A percentile compares a stretch with the other conserved stretches of the same genome.
These are phyloP conservation scores for Neodiprion virginianus DNA, from an alignment of 1,140 invertebrate genomes.

Conservation along the genomic window DNA sequence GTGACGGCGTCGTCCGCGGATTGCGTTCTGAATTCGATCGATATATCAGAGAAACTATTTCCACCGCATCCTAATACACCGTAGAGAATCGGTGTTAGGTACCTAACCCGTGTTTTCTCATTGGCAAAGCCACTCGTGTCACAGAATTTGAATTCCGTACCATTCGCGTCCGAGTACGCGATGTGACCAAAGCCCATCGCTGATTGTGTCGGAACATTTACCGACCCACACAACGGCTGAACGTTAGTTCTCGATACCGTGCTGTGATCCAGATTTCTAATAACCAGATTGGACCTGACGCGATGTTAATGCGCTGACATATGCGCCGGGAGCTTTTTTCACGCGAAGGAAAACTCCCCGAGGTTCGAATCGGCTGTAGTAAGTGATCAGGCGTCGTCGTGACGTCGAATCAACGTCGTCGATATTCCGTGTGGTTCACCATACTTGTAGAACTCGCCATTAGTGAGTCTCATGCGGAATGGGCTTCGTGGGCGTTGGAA, in stretches of 20 bases:
- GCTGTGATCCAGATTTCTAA: background rate
- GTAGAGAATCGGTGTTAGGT: background rate
- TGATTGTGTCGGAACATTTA: no score
- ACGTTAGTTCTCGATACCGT: no score
- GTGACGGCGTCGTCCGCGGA: background rate
- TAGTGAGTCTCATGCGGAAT: background rate
- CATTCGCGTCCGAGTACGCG: background rate
- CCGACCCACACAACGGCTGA: no score
- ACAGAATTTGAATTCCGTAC: background rate
- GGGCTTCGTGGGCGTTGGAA: background rate
- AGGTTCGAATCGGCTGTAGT: background rate
- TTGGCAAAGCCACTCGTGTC: background rate
- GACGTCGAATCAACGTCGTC: background rate
- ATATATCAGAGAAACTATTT: constrained; percentile 1
- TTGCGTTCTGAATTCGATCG: constrained; percentile 1
- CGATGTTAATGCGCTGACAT: no score
- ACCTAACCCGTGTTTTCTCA: background rate
- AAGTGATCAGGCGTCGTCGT: background rate
- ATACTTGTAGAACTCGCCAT: background rate
- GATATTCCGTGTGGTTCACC: background rate
- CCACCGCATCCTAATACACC: background rate
- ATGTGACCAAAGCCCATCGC: background rate
- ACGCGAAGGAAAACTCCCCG: background rate
- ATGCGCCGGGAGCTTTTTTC: no score
- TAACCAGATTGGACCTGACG: no score